Evolutionary conservation across 2,797 vertebrate genomes (phyloP).

Genomic region (Argya squamiceps): DNA sequence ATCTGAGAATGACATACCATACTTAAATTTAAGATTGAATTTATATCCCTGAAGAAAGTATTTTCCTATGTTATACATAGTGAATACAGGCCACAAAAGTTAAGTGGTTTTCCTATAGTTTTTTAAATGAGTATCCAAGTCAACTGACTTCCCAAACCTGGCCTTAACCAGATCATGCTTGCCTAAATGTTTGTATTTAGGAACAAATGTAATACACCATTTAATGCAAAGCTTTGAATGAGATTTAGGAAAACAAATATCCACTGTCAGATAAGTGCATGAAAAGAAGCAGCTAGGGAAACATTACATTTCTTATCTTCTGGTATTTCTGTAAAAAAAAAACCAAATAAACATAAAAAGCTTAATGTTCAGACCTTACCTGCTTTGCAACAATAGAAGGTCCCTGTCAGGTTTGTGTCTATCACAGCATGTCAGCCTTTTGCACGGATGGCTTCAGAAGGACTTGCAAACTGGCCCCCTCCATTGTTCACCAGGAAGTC

Average conservation of each 20-base stretch:
- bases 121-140: background rate
- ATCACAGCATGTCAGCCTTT: constrained; percentile 96
- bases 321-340: background rate
- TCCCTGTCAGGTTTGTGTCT: constrained; percentile 94
- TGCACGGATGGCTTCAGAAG: constrained; percentile 78
- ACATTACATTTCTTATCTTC: background rate
- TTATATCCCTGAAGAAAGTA: background rate
- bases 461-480: constrained; percentile 89
- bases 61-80: background rate
- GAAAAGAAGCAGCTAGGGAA: background rate
- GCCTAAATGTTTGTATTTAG: background rate
- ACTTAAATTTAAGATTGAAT: background rate
- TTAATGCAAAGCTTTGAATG: background rate
- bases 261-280: background rate
- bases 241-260: background rate
- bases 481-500: constrained; percentile 94
- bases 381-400: constrained; percentile 92
- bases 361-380: constrained; percentile 68
- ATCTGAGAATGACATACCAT: background rate
- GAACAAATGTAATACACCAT: background rate
- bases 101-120: background rate
- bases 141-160: background rate
- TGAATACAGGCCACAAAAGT: background rate
- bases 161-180: background rate
- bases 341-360: background rate